A percentile compares a stretch with the other conserved stretches of the same genome.
phyloP scores from a whole-genome alignment of 2,113 vertebrate genomes.

The Catagonus wagneri region DNA sequence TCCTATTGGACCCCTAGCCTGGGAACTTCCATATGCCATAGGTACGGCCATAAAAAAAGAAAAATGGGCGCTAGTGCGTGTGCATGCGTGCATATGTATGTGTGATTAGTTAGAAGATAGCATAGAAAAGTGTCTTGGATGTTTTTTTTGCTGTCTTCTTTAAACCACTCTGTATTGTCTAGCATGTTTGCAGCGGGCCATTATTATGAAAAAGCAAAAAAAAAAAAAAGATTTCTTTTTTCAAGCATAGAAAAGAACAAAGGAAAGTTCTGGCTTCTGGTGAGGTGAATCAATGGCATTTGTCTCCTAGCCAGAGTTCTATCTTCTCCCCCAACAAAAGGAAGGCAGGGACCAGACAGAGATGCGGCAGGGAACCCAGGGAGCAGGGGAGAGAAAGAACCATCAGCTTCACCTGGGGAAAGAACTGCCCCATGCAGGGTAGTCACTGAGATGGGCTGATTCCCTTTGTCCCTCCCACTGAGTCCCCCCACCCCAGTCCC shows the following conservation, averaged over 20 bases:
- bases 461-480: neutral
- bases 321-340: neutral
- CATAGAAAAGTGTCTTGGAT: neutral
- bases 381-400: neutral
- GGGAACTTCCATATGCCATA: too few relatives aligned
- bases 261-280: neutral
- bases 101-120: neutral
- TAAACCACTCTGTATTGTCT: neutral
- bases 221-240: neutral
- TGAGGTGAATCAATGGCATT: neutral
- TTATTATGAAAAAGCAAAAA: neutral
- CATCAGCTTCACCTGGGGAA: neutral
- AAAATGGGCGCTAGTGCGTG: too few relatives aligned
- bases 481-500: neutral
- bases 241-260: neutral
- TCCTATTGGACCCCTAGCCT: too few relatives aligned
- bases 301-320: neutral
- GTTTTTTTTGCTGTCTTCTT: constrained; percentile 41
- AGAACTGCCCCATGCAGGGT: neutral
- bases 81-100: neutral
- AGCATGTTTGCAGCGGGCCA: neutral
- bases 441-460: neutral
- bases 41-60: too few relatives aligned
- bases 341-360: neutral
- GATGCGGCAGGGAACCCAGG: neutral